Percentiles rank a stretch among this genome's conserved stretches.
phyloP scores from a whole-genome alignment of 2,113 vertebrate species.

The Bubo bubo region DNA sequence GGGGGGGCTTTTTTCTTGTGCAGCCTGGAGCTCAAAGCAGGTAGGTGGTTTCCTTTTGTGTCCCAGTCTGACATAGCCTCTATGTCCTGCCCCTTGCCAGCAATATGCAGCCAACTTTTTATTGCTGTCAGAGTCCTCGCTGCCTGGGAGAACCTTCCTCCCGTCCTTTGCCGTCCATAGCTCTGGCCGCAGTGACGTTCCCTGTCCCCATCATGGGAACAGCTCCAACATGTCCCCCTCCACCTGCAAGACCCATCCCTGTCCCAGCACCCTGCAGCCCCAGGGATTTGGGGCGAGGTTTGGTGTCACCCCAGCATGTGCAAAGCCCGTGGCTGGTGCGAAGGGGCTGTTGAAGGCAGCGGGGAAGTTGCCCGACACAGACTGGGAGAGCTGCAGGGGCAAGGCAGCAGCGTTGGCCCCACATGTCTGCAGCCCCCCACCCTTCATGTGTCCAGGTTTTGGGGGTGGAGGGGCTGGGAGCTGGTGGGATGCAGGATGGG shows the following conservation, averaged over 20 bases:
- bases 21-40: background rate
- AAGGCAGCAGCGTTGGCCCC: background rate
- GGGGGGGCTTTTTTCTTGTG: background rate
- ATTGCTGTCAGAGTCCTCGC: background rate
- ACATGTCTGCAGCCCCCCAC: accelerated
- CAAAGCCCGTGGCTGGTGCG: background rate
- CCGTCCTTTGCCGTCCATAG: background rate
- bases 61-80: background rate
- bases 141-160: background rate
- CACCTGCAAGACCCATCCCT: background rate
- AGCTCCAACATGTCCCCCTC: accelerated
- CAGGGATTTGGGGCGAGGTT: background rate
- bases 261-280: background rate
- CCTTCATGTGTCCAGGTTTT: no score
- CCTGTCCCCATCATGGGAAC: accelerated
- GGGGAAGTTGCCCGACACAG: background rate
- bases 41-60: background rate
- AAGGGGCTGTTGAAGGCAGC: background rate
- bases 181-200: background rate
- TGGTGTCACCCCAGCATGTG: accelerated
- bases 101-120: background rate
- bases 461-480: background rate
- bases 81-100: background rate
- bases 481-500: accelerated
- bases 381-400: background rate